These are phyloP conservation scores for Tetramorium simillimum DNA, from an alignment of 1,140 invertebrate genomes.

Conservation along the genomic window DNA sequence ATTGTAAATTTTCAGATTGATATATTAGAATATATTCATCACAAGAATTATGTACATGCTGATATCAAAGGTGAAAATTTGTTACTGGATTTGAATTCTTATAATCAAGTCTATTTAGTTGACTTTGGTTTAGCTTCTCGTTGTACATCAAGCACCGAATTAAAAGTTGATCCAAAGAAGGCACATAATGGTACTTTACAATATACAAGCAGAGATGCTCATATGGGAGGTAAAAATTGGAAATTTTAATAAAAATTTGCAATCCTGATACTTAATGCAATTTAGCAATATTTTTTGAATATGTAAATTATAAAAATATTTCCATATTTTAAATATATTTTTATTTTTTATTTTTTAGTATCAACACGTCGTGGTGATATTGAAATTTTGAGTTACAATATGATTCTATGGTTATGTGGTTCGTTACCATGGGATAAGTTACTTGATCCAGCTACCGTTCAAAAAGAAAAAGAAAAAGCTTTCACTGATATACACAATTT, in stretches of 20 bases:
- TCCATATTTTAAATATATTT: background rate
- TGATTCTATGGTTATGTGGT: constrained; percentile 95
- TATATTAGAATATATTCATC: constrained; percentile 95
- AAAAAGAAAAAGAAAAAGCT: constrained; percentile 90
- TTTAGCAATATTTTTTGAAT: constrained; percentile 35
- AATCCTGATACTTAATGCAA: background rate
- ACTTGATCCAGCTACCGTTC: constrained; percentile 88
- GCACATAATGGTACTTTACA: constrained; percentile 98
- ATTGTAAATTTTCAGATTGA: constrained; percentile 88
- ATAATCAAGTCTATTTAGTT: constrained; percentile 94
- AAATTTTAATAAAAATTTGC: background rate
- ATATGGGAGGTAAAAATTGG: constrained; percentile 88
- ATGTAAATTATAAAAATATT: constrained; percentile 28
- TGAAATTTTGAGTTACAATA: constrained; percentile 96
- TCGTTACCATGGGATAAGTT: constrained; percentile 93
- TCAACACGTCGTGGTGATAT: constrained; percentile 95
- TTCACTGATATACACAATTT: constrained; percentile 88
- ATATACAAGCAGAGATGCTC: constrained; percentile 97
- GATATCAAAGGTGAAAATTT: constrained; percentile 98
- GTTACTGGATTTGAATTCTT: constrained; percentile 90
- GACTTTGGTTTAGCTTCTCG: constrained; percentile 97
- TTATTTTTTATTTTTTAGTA: constrained; percentile 85
- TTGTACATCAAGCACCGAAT: constrained; percentile 90
- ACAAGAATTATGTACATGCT: constrained; percentile 94
- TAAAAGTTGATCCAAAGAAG: constrained; percentile 94